Percentiles rank a stretch among this genome's conserved stretches.
phyloP scores from a whole-genome alignment of 2,113 vertebrate genomes.

The Carollia perspicillata region DNA sequence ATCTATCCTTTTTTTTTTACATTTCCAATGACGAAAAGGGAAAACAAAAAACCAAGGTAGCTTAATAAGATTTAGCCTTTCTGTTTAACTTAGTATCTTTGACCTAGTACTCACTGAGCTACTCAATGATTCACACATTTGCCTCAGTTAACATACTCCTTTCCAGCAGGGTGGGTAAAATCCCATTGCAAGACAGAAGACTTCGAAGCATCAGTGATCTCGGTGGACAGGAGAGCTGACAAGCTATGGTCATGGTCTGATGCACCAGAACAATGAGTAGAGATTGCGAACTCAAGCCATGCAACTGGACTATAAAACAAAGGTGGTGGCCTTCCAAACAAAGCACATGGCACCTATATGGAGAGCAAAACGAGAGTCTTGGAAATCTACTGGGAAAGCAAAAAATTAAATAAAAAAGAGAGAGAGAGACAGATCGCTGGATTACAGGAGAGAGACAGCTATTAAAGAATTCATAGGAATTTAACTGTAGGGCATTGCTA shows the following conservation, averaged over 20 bases:
- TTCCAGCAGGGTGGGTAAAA: not conserved
- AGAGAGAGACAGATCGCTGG: not conserved
- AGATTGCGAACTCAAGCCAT: not conserved
- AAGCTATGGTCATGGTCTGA: not conserved
- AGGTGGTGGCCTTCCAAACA: not conserved
- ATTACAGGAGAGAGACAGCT: not conserved
- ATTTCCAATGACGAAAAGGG: not conserved
- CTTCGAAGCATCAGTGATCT: not conserved
- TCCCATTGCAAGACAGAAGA: not conserved
- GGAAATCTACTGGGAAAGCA: not conserved
- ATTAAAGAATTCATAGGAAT: not conserved
- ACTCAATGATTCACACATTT: not conserved
- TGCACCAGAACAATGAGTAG: not conserved
- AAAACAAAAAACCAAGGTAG: not conserved
- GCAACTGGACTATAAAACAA: not conserved
- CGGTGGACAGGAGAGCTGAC: not conserved
- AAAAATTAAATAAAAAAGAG: not conserved
- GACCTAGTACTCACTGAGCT: not conserved
- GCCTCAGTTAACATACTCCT: not conserved
- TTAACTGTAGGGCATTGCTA: not conserved
- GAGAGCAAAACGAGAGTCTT: not conserved
- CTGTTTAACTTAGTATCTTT: not conserved
- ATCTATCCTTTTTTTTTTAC: not conserved
- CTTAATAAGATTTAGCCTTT: not conserved
- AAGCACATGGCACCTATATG: not conserved